Evolutionary conservation across 2,113 vertebrate genomes (phyloP), one percentile per base, ranked within the genome.

Genomic region (Pseudopipra pipra): DNA sequence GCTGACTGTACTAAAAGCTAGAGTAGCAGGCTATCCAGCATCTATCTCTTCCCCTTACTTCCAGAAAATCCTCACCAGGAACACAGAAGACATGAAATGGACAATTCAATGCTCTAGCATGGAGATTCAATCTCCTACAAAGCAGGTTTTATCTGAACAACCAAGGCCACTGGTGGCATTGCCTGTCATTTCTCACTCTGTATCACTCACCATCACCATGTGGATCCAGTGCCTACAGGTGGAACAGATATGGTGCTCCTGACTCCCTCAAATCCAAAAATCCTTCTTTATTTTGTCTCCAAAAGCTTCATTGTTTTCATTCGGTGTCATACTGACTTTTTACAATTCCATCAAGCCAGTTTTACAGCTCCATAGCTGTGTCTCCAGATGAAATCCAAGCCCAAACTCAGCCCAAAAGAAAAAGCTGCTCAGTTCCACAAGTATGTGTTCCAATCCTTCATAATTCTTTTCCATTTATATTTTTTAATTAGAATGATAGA

Each of bases 151-250:
- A 56, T 35, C 52, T 68, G 39, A 91, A 81, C 14, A 81, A 23
- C 15, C 0, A 0, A 87, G 31, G 28, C 44, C 2, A 0, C 43
- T 24, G 5, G 14, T 52, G 27, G 54, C 41, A 41, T 39, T 67
- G 58, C 28, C 86, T 52, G 14, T 62, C 44, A 61, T 68, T 93
- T 87, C 33, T 43, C 30, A 33, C 11, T 59, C 21, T 9, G 14
- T 44, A 9, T 52, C 39, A 54, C 14, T 81, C 39, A 87, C 74
- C 25, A 54, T 63, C 65, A 72, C 44, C 37, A 61, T 4, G 28
- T 41, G 17, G 44, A 82, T 94, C 39, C 70, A 61, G 27, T 0
- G 0, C 21, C 41, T 80, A 55, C 12, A 59, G 25, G 58, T 72
- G 11, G 52, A 82, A 78, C 14, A 67, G n/a, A 25, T 78, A n/a